phyloP scores from a whole-genome alignment of 2,113 vertebrate species.

The Nycticebus coucang region DNA sequence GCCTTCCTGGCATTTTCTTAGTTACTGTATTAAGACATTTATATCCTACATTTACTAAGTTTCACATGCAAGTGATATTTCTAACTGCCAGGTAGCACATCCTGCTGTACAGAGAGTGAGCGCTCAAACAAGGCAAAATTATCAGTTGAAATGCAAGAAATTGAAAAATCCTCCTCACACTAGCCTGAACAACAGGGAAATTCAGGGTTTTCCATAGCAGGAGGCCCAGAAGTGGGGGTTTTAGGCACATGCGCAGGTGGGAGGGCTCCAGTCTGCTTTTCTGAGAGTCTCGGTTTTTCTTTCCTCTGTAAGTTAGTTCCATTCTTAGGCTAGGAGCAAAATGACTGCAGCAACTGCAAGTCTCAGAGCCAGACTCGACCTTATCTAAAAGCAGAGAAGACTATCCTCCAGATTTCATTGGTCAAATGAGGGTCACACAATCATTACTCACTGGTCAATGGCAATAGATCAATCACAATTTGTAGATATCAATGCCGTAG shows the following conservation, averaged over 20 bases:
- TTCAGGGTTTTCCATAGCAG: neutral
- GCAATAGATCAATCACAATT: neutral
- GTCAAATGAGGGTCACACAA: neutral
- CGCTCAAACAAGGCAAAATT: neutral
- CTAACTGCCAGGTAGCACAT: neutral
- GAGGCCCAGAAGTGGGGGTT: neutral
- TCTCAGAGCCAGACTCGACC: neutral
- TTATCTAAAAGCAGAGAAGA: neutral
- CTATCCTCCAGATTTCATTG: neutral
- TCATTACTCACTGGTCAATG: neutral
- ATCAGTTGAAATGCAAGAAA: neutral
- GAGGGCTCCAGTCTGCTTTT: neutral
- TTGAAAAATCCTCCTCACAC: neutral
- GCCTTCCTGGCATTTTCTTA: no score
- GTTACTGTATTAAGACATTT: no score
- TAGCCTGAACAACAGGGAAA: neutral
- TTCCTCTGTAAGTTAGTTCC: neutral
- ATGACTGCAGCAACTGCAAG: neutral
- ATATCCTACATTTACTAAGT: no score
- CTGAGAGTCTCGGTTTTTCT: neutral
- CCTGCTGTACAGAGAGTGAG: neutral
- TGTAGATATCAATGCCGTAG: neutral
- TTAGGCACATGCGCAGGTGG: neutral
- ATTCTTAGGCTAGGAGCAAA: neutral
- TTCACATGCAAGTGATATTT: neutral